phyloP scores from a whole-genome alignment of 2,797 vertebrate genomes.

The Picus viridis region DNA sequence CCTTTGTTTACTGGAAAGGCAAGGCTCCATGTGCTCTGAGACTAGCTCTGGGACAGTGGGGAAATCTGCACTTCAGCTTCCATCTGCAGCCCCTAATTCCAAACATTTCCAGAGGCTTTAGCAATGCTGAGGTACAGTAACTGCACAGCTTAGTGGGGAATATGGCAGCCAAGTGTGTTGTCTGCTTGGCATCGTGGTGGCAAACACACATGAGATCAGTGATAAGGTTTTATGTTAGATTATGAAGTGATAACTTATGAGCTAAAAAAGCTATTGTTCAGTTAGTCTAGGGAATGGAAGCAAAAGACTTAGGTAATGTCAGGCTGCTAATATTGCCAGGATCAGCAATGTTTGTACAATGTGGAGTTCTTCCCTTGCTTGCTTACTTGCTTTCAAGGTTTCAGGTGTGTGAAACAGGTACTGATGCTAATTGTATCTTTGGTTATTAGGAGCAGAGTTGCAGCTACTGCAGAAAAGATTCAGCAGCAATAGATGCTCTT shows the following conservation, averaged over 20 bases:
- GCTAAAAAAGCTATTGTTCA: not conserved
- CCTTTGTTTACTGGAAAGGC: not conserved
- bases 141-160: accelerated
- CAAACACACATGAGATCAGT: not conserved
- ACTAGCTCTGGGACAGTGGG: accelerated
- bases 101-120: not conserved
- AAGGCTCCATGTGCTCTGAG: not conserved
- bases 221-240: not conserved
- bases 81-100: not conserved
- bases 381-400: not conserved
- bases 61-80: not conserved
- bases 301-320: not conserved
- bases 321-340: not conserved
- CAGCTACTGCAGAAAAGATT: not conserved
- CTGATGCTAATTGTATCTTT: not conserved
- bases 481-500: not conserved
- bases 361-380: not conserved
- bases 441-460: not conserved
- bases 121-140: not conserved
- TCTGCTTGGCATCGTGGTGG: not conserved
- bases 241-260: not conserved
- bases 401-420: not conserved
- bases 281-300: not conserved
- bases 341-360: not conserved
- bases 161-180: not conserved